A percentile compares a stretch with the other conserved stretches of the same genome.
phyloP scores from a whole-genome alignment of 2,888 invertebrate species.

The Sepioteuthis lessoniana region DNA sequence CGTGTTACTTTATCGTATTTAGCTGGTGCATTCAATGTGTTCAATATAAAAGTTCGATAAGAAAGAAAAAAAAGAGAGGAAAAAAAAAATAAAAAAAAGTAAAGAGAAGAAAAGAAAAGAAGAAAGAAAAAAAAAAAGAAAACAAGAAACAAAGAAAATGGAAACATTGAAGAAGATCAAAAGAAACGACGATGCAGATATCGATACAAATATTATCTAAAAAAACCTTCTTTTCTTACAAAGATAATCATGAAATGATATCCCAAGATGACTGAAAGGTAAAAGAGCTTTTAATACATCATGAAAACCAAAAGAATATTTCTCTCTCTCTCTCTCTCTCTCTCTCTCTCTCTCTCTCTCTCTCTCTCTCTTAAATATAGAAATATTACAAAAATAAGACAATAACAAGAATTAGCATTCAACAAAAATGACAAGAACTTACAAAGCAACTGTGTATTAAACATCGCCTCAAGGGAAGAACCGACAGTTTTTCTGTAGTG shows the following conservation, averaged over 20 bases:
- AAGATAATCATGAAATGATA: neutral
- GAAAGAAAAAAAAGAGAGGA: no score
- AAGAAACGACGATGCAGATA: no score
- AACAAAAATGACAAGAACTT: neutral
- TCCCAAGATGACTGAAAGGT: constrained; percentile 2
- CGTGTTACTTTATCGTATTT: no score
- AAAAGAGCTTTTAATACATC: neutral
- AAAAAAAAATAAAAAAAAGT: no score
- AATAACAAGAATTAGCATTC: neutral
- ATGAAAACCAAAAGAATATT: neutral
- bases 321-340: neutral
- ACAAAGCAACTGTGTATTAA: neutral
- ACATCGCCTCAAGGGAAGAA: neutral
- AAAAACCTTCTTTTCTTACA: neutral
- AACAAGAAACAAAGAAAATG: no score
- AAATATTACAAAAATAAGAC: neutral
- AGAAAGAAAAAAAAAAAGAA: no score
- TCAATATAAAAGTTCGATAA: no score
- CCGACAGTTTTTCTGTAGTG: neutral
- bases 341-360: neutral
- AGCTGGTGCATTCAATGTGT: no score
- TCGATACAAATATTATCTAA: no score
- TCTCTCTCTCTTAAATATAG: neutral
- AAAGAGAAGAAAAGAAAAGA: no score
- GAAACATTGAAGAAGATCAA: no score